Evolutionary conservation across 2,888 invertebrate species (phyloP).

Genomic region (Patella depressa): DNA sequence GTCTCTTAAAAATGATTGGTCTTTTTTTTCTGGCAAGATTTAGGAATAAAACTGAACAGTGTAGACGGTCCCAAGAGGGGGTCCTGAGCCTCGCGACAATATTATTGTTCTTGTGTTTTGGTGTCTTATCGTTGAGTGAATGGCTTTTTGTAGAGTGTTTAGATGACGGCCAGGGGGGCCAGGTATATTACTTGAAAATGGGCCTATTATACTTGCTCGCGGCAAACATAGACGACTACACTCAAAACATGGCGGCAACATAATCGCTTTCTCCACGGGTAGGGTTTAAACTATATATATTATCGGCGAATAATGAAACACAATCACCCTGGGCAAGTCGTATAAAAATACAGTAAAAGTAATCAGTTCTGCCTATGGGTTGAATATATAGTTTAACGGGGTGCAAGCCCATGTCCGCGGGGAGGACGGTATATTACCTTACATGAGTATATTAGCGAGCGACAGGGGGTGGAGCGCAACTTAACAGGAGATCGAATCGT

Average conservation of each 20-base stretch:
- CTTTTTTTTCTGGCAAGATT: not conserved
- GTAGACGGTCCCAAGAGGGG: not conserved
- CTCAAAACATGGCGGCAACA: conserved; percentile 2
- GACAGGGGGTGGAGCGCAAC: conserved; percentile 2
- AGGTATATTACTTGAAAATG: conserved; percentile 6
- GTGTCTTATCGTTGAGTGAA: conserved; percentile 12
- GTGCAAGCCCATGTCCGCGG: conserved; percentile 5
- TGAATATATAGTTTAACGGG: conserved; percentile 10
- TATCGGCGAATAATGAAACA: conserved; percentile 5
- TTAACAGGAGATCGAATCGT: not conserved
- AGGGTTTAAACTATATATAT: conserved; percentile 7
- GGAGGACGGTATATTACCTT: not conserved
- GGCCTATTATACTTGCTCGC: conserved; percentile 5
- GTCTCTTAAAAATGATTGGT: not conserved
- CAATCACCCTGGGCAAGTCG: conserved; percentile 1
- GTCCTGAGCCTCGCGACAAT: conserved; percentile 8
- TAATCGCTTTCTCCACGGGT: conserved; percentile 3
- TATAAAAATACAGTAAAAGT: conserved; percentile 2
- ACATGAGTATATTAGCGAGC: conserved; percentile 12
- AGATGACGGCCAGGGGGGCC: not conserved
- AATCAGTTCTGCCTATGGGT: conserved; percentile 4
- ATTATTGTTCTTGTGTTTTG: conserved; percentile 9
- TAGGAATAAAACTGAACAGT: not conserved
- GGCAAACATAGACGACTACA: not conserved
- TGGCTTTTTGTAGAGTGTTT: not conserved